These are phyloP conservation scores for Platygyra sinensis DNA, from an alignment of 64 coral and sea anemone genomes.

Conservation along the genomic window DNA sequence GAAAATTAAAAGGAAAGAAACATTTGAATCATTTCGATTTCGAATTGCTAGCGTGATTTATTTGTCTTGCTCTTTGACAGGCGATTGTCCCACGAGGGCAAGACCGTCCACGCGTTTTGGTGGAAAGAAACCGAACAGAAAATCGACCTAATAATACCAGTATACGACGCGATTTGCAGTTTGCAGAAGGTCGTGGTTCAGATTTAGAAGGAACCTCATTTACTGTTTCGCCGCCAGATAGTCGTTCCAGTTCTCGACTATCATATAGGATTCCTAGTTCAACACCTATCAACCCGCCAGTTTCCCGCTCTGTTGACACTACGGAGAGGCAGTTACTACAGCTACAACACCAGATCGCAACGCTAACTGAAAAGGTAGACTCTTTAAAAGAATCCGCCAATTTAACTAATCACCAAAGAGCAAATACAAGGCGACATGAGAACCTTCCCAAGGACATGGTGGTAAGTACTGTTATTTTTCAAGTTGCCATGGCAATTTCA, in stretches of 20 bases:
- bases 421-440: conserved; percentile 3
- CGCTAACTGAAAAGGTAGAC: conserved; percentile 2
- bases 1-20: not conserved
- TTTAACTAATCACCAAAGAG: not conserved
- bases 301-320: conserved; percentile 5
- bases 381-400: conserved; percentile 6
- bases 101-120: not conserved
- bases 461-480: not conserved
- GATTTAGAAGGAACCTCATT: not conserved
- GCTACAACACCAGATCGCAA: conserved; percentile 5
- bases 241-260: not conserved
- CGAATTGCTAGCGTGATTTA: conserved; percentile 2
- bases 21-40: not conserved
- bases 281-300: conserved; percentile 3
- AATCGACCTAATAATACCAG: too few species aligned
- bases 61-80: conserved; percentile 10
- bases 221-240: not conserved
- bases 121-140: not conserved
- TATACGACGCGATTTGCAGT: not conserved
- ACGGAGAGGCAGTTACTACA: not conserved
- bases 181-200: not conserved
- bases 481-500: not conserved
- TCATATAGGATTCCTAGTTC: not conserved
- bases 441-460: not conserved
- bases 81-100: not conserved